Evolutionary conservation across 2,888 invertebrate genomes (phyloP).

Genomic region (Drosophila villosipedis): DNA sequence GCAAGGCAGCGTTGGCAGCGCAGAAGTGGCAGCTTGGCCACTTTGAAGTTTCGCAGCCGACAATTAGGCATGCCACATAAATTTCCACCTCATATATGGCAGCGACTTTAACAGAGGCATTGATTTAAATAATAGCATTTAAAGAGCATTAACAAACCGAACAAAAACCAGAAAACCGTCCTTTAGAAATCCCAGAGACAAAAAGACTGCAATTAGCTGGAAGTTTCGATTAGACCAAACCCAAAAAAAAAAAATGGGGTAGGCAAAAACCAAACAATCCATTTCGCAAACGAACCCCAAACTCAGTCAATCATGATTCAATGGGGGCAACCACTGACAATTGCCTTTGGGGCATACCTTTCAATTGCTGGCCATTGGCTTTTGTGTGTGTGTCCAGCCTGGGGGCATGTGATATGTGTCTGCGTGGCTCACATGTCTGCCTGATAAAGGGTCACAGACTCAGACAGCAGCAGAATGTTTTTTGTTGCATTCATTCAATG

Average conservation of each 20-base stretch:
- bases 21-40: slow-evolving; percentile 33
- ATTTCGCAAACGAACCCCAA: slow-evolving; percentile 8
- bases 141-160: slow-evolving; percentile 37
- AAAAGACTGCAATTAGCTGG: slow-evolving; percentile 45
- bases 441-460: slow-evolving; percentile 55
- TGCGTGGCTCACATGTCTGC: slow-evolving; percentile 41
- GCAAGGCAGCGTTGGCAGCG: slow-evolving; percentile 33
- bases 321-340: slow-evolving; percentile 18
- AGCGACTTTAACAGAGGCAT: slow-evolving; percentile 56
- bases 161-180: slow-evolving; percentile 7
- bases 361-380: slow-evolving; percentile 24
- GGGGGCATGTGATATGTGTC: slow-evolving; percentile 38
- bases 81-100: slow-evolving; percentile 75
- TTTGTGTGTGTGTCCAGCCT: slow-evolving; percentile 35
- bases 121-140: slow-evolving; percentile 84
- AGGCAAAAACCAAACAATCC: slow-evolving; percentile 23
- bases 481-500: slow-evolving; percentile 27
- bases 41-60: slow-evolving; percentile 65
- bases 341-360: slow-evolving; percentile 35
- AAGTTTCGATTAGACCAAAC: slow-evolving; percentile 44
- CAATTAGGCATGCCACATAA: slow-evolving; percentile 84
- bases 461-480: neutral
- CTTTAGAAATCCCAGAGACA: slow-evolving; percentile 24
- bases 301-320: slow-evolving; percentile 56
- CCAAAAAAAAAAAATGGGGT: neutral